A percentile compares a stretch with the other conserved stretches of the same genome.
Conservation (phyloP, 2,113 vertebrate genomes). For the Chascanopsetta lugubris region DNA sequence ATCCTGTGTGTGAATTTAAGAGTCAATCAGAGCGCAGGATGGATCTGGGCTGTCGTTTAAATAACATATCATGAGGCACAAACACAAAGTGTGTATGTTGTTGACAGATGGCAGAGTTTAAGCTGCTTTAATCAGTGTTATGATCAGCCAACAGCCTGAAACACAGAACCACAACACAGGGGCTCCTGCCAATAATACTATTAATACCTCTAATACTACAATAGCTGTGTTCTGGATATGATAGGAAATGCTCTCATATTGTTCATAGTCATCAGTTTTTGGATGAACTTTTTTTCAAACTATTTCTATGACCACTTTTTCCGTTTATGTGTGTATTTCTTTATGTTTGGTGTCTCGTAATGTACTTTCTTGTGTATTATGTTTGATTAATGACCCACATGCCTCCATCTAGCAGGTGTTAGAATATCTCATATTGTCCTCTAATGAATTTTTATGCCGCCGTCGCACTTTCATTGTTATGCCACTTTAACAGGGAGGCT, state of each 20-base stretch:
- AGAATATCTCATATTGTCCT: constrained; percentile 1
- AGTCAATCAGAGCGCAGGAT: constrained; percentile 30
- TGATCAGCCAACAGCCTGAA: constrained; percentile 56
- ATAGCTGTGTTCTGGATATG: not conserved
- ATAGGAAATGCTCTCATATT: not conserved
- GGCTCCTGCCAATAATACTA: constrained; percentile 24
- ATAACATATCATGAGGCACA: constrained; percentile 31
- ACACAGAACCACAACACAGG: constrained; percentile 36
- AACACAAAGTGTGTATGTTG: not conserved
- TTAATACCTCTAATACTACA: constrained; percentile 24
- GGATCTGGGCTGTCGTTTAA: constrained; percentile 13
- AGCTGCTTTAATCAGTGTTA: constrained; percentile 69
- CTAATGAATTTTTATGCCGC: not conserved
- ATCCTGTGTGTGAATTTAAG: constrained; percentile 16
- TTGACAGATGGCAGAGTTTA: constrained; percentile 67
- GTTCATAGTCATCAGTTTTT: not conserved
- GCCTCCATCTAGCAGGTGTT: not conserved
- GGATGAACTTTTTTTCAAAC: no score
- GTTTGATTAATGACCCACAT: not conserved
- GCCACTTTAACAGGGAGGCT: constrained; percentile 43
- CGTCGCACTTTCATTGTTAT: constrained; percentile 48
- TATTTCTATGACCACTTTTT: no score
- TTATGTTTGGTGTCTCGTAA: no score
- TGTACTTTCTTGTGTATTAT: not conserved
- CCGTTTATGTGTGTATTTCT: no score